A percentile compares a stretch with the other conserved stretches of the same genome.
Evolutionary conservation across 2,797 vertebrate genomes (phyloP).

Genomic region (Periparus ater): DNA sequence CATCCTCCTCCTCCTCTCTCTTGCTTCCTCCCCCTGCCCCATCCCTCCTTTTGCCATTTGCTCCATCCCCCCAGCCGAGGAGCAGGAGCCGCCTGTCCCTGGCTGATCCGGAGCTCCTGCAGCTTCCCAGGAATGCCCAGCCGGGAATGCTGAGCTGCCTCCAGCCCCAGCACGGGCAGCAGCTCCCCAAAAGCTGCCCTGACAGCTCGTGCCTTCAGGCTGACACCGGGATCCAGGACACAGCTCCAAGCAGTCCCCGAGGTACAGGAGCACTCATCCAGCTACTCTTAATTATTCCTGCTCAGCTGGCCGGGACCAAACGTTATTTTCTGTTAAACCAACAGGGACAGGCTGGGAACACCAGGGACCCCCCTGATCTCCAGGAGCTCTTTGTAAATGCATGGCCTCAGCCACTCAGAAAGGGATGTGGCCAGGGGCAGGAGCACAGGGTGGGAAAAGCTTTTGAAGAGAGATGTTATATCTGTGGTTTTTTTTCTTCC

Average conservation of each 20-base stretch:
- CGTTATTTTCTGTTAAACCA: slow-evolving; percentile 37
- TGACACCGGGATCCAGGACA: not conserved
- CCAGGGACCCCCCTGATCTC: not conserved
- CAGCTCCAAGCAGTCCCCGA: not conserved
- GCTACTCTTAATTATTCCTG: slow-evolving; percentile 30
- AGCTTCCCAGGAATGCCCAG: not conserved
- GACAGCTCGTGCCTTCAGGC: not conserved
- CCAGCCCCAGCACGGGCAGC: not conserved
- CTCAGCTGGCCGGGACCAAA: slow-evolving; percentile 49
- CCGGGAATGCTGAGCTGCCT: not conserved
- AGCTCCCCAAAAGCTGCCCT: not conserved
- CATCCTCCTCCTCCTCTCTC: not conserved
- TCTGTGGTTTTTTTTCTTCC: not conserved
- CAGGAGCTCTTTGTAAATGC: not conserved
- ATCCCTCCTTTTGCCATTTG: not conserved
- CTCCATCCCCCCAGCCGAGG: not conserved
- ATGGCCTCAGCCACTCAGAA: not conserved
- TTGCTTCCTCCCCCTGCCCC: not conserved
- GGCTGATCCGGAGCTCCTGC: not conserved
- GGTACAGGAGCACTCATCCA: slow-evolving; percentile 30
- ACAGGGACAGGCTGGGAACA: slow-evolving; percentile 1
- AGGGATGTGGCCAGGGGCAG: not conserved
- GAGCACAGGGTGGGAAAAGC: not conserved
- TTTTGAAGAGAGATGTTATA: not conserved
- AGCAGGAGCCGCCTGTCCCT: not conserved